Percentiles rank a stretch among this genome's conserved stretches.
These are phyloP conservation scores for Leucophenga maculata DNA, from an alignment of 2,888 invertebrate species.

Conservation along the genomic window DNA sequence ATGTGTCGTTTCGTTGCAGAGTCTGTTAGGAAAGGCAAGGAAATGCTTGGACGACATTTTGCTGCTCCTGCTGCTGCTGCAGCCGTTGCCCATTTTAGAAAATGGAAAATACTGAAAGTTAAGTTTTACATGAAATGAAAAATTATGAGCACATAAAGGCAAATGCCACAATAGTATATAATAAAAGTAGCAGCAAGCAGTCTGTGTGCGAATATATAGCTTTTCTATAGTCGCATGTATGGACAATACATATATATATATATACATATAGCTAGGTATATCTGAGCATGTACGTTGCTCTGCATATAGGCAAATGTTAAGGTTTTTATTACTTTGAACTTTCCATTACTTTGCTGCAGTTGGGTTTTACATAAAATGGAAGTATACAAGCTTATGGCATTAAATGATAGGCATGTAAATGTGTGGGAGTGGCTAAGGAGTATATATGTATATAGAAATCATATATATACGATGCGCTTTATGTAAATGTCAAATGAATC, in stretches of 20 bases:
- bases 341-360: not conserved
- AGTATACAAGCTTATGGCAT: not conserved
- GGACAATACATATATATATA: constrained; percentile 27
- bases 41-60: not conserved
- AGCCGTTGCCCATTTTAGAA: constrained; percentile 13
- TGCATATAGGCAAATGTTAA: constrained; percentile 58
- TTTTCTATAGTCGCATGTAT: constrained; percentile 7
- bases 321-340: constrained; percentile 24
- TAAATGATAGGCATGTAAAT: no score
- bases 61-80: not conserved
- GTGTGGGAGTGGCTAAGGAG: no score
- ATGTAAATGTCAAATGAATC: no score
- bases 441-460: no score
- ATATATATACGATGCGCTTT: no score
- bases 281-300: constrained; percentile 27
- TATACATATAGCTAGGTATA: constrained; percentile 17
- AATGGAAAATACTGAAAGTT: constrained; percentile 18
- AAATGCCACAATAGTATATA: constrained; percentile 5
- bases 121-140: constrained; percentile 37
- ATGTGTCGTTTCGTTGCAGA: not conserved
- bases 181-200: not conserved
- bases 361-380: not conserved
- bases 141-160: constrained; percentile 33
- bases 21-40: not conserved
- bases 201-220: not conserved